A percentile compares a stretch with the other conserved stretches of the same genome.
These are phyloP conservation scores for Potamilus streckersoni DNA, from an alignment of 1,140 invertebrate species.

Conservation along the genomic window DNA sequence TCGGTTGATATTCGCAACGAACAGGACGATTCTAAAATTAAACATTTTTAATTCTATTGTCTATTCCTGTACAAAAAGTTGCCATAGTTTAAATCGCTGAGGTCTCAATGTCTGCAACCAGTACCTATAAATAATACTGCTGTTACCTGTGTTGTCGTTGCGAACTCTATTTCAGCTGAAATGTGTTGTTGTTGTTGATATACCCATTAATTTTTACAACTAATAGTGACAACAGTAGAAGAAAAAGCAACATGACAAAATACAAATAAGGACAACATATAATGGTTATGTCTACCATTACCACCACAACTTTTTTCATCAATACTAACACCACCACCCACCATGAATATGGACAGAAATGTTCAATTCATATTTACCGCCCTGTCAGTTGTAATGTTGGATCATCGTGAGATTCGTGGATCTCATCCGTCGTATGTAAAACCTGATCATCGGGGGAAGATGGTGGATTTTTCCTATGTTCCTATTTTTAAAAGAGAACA, in stretches of 20 bases:
- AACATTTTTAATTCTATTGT: too few relatives aligned
- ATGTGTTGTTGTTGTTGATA: too few relatives aligned
- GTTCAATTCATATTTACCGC: slow-evolving; percentile 60
- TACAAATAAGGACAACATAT: background rate
- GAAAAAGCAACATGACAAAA: slow-evolving; percentile 1
- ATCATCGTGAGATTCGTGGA: slow-evolving; percentile 78
- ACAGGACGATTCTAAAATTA: too few relatives aligned
- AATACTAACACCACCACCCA: background rate
- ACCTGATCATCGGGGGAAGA: slow-evolving; percentile 56
- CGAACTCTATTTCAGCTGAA: too few relatives aligned
- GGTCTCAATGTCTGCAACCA: background rate
- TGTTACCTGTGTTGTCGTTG: background rate
- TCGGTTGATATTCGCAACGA: too few relatives aligned
- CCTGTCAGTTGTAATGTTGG: slow-evolving; percentile 80
- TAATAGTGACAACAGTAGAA: too few relatives aligned
- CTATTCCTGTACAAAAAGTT: too few relatives aligned
- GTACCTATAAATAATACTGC: background rate
- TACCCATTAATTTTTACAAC: too few relatives aligned
- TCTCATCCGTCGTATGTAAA: slow-evolving; percentile 56
- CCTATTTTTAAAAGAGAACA: slow-evolving; percentile 34
- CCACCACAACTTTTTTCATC: background rate
- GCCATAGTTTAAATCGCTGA: too few relatives aligned
- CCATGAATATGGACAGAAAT: background rate
- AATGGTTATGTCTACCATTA: too few relatives aligned
- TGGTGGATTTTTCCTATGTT: slow-evolving; percentile 52